Conservation (phyloP, 2,113 vertebrate species). For the Vidua macroura region DNA sequence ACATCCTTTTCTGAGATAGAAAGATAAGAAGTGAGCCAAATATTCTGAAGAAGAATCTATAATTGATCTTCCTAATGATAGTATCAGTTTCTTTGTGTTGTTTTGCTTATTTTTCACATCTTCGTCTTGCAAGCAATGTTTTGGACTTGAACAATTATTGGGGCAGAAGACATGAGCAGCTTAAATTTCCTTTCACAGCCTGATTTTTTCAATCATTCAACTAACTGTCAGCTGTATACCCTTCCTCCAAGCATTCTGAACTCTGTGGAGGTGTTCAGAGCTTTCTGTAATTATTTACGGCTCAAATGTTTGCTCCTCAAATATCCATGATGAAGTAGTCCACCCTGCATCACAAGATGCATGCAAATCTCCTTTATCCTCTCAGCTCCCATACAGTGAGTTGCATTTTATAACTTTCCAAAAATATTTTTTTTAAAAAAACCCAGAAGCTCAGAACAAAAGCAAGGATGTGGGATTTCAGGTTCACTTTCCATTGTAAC, state of each 20-base stretch:
- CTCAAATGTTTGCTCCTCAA: background rate
- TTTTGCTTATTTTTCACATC: background rate
- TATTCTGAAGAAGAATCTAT: background rate
- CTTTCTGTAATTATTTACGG: background rate
- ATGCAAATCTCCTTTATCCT: background rate
- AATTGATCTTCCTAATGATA: background rate
- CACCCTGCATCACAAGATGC: background rate
- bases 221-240: background rate
- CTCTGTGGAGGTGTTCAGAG: background rate
- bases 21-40: background rate
- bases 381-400: background rate
- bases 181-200: background rate
- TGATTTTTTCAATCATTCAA: background rate
- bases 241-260: background rate
- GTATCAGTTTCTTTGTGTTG: background rate
- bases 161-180: background rate
- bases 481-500: background rate
- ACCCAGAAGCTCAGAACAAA: background rate
- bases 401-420: background rate
- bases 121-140: background rate
- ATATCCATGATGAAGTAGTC: background rate
- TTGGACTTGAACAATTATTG: background rate
- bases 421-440: background rate
- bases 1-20: constrained; percentile 8
- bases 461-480: background rate